Conservation (phyloP, 2,888 invertebrate genomes). For the Aspidapion aeneum region DNA sequence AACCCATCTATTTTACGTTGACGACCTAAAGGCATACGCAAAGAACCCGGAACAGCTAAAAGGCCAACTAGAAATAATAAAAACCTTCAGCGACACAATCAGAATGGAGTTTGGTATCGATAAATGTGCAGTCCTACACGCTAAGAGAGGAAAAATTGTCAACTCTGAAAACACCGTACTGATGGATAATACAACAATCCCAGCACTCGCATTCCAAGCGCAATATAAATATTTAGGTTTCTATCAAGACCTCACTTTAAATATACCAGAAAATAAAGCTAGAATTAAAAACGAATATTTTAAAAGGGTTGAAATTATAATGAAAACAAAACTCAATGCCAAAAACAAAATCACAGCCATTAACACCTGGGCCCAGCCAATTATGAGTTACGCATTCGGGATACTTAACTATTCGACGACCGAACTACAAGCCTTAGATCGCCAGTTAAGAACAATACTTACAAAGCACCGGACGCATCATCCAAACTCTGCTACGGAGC, state of each 20-base stretch:
- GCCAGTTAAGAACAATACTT: no score
- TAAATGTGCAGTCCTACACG: conserved; percentile 1
- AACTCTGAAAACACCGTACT: background rate
- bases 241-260: background rate
- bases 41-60: background rate
- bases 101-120: background rate
- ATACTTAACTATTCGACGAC: no score
- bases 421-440: no score
- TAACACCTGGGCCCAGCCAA: no score
- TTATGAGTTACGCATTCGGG: no score
- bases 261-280: background rate
- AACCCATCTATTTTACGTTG: background rate
- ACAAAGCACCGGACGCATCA: no score
- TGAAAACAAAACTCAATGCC: background rate
- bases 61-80: background rate
- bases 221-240: background rate
- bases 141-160: background rate
- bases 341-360: background rate
- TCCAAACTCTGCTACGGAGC: no score
- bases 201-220: background rate
- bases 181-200: background rate
- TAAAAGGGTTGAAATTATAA: background rate
- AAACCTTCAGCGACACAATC: background rate
- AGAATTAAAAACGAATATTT: background rate
- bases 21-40: background rate